Conservation (phyloP, 2,797 vertebrate species). For the Nyctibius grandis region DNA sequence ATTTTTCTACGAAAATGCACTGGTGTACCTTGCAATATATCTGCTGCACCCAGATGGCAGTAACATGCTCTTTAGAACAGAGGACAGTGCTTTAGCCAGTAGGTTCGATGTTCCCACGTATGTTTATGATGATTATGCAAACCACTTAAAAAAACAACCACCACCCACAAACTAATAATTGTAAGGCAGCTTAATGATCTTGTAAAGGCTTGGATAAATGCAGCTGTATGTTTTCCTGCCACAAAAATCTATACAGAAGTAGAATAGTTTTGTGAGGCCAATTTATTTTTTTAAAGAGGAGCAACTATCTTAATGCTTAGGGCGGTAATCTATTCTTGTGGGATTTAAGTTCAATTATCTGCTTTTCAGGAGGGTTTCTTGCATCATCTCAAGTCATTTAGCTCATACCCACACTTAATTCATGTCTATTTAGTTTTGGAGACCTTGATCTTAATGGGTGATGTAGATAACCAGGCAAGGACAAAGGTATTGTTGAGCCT, state of each 20-base stretch:
- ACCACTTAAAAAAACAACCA: not conserved
- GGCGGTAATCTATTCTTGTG: not conserved
- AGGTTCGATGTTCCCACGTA: not conserved
- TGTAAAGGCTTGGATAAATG: not conserved
- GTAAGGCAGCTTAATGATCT: not conserved
- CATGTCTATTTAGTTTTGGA: not conserved
- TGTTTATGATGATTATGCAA: not conserved
- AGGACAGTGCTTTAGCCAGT: not conserved
- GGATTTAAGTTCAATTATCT: not conserved
- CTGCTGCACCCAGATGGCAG: slow-evolving; percentile 33
- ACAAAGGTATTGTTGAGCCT: not conserved
- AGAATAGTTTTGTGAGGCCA: not conserved
- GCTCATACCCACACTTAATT: not conserved
- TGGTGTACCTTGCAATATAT: not conserved
- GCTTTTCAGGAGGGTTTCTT: not conserved
- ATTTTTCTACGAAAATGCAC: not conserved
- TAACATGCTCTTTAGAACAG: not conserved
- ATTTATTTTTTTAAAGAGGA: not conserved
- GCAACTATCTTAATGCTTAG: not conserved
- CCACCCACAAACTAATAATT: not conserved
- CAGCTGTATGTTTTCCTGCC: not conserved
- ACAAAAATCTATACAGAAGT: not conserved
- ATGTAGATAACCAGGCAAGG: not conserved
- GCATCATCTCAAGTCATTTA: not conserved
- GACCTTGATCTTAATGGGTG: not conserved